Base-by-base conservation (phyloP, 1,140 invertebrate species). In the Olivierus martensii region DNA sequence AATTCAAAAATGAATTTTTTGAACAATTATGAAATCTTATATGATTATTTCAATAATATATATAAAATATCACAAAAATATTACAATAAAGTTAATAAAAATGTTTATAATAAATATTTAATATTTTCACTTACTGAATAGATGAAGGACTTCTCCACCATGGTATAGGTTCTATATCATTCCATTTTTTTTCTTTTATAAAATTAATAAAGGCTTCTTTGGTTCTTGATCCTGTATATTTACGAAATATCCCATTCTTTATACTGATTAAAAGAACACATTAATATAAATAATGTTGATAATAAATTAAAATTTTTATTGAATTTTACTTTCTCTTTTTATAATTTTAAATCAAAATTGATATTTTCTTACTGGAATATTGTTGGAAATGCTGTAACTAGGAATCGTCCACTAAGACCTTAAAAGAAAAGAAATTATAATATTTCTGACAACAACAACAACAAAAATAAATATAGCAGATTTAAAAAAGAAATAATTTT, bases 351-450 rank as follows among this genome's bases (percentile, higher is more conserved):
- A 28, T n/a, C n/a, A n/a, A 28, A 28, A 28, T 28, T 28, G 28
- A 6, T 28, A 28, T 4, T 28, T 28, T 28, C 83, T 82, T 74
- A 97, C 93, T 98, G 93, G 71, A 87, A 96, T 64, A 98, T 95
- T 15, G 93, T 96, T 35, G 93, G 93, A 59, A 97, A 72, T n/a
- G 92, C 90, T 19, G 91, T 96, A n/a, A 98, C 90, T 72, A 98
- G 84, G 71, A 98, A 99, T 56, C 94, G 73, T 10, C 95, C 94
- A 71, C 89, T 95, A 0, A 99, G 74, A 21, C 91, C 92, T 36
- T 85, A 82, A 15, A 84, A 41, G 5, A 35, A 49, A 7, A 47
- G 6, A 19, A 19, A 19, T 19, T 15, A 9, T 15, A n/a, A n/a
- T n/a, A n/a, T n/a, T n/a, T n/a, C n/a, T n/a, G n/a, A n/a, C n/a